Conservation (phyloP, 2,797 vertebrate species). For the Notamacropus eugenii region DNA sequence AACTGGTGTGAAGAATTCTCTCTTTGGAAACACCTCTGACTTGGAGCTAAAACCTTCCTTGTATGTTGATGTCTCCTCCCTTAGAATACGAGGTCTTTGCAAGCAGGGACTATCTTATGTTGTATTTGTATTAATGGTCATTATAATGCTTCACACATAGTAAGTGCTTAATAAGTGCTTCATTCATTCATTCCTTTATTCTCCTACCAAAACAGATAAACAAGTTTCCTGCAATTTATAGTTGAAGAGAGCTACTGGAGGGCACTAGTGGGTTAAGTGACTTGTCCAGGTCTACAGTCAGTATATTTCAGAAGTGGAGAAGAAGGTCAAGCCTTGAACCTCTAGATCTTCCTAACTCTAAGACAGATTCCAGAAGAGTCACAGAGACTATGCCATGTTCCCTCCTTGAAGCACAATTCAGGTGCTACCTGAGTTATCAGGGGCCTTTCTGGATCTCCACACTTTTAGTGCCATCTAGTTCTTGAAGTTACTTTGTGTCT, state of each 20-base stretch:
- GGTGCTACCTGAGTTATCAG: neutral
- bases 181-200: neutral
- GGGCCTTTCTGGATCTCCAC: neutral
- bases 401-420: neutral
- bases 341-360: neutral
- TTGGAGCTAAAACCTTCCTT: neutral
- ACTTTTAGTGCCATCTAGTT: neutral
- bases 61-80: neutral
- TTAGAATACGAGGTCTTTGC: neutral
- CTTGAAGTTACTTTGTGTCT: neutral
- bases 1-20: neutral
- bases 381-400: neutral
- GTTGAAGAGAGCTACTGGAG: neutral
- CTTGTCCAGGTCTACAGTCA: neutral
- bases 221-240: neutral
- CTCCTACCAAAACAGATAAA: neutral
- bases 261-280: neutral
- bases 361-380: neutral
- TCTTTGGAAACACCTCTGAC: neutral
- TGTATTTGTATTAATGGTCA: neutral
- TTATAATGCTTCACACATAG: neutral
- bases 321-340: neutral
- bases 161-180: neutral
- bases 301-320: neutral
- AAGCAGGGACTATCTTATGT: neutral